Evolutionary conservation across 37 sponge, comb jelly and placozoan species (phyloP), one percentile per base, ranked within the genome.

Genomic region (Dysidea cf. avara): DNA sequence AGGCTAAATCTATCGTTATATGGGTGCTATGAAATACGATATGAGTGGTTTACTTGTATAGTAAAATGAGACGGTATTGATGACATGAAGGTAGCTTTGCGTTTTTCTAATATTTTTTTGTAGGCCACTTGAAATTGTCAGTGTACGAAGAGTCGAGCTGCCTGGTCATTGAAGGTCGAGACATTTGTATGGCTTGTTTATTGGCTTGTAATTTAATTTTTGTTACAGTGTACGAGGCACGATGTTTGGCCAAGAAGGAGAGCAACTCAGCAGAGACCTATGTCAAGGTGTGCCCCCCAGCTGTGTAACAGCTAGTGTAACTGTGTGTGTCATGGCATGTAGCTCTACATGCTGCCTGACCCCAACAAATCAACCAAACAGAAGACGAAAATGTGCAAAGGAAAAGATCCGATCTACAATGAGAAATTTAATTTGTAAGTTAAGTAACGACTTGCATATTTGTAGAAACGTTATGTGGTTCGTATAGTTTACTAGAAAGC

Each of bases 341-440:
- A 86, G 87, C 63, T 91, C 33, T 86, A 86, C 66, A 38, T 91
- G 24, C 71, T 86, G 3, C 87, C 92, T 68, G 87, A 91, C 64
- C 75, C 78, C 9, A 53, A 69, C 61, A 90, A 90, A 55, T 36
- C 31, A 52, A 85, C 82, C 29, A 90, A 90, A 51, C 78, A 81
- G 77, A 90, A 90, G 52, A 85, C 91, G 9, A 69, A 40, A 14
- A 80, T 69, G 16, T 59, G 64, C 61, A 75, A 39, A 29, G 86
- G 59, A n/a, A 84, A 70, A 52, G 91, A 80, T 29, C 86, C 82
- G 0, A 64, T 61, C 49, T 90, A 85, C 75, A 78, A 90, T 46
- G 77, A 90, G 51, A 59, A 68, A 17, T 90, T 90, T 48, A 48
- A 72, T 31, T 85, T 75, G 84, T 76, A 34, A 66, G 77, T 38